Percentiles rank a stretch among this genome's conserved stretches.
phyloP scores from a whole-genome alignment of 2,797 vertebrate species.

The Eulemur rubriventer region DNA sequence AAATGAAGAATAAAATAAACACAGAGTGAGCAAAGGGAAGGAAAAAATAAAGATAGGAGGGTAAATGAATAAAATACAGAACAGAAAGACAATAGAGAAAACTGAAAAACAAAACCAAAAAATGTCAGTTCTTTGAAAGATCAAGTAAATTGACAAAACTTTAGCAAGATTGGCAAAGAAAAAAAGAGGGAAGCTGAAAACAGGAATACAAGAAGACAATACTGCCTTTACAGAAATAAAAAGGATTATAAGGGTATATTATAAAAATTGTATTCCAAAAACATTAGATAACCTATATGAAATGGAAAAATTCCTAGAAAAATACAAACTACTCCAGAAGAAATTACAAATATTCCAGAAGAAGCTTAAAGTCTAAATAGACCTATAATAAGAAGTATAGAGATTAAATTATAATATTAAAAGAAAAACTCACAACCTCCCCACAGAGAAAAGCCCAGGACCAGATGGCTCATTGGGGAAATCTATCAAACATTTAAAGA shows the following conservation, averaged over 20 bases:
- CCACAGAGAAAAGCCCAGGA: not conserved
- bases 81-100: not conserved
- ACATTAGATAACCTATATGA: not conserved
- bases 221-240: not conserved
- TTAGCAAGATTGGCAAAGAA: not conserved
- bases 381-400: not conserved
- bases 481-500: not conserved
- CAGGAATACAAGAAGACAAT: not conserved
- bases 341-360: not conserved
- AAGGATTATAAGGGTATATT: not conserved
- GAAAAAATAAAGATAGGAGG: not conserved
- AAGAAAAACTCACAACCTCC: too few species aligned
- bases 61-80: not conserved
- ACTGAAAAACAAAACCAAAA: not conserved
- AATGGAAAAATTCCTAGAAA: not conserved
- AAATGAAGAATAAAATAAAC: not conserved
- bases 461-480: too few species aligned
- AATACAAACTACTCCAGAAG: too few species aligned
- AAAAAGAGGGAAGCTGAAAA: not conserved
- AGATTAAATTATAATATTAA: not conserved
- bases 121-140: not conserved
- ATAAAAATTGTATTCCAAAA: not conserved
- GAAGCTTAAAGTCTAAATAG: not conserved
- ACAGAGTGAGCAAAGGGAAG: not conserved
- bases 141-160: not conserved